Base-by-base conservation (phyloP, 2,888 invertebrate species). In the Hartigia nigra region DNA sequence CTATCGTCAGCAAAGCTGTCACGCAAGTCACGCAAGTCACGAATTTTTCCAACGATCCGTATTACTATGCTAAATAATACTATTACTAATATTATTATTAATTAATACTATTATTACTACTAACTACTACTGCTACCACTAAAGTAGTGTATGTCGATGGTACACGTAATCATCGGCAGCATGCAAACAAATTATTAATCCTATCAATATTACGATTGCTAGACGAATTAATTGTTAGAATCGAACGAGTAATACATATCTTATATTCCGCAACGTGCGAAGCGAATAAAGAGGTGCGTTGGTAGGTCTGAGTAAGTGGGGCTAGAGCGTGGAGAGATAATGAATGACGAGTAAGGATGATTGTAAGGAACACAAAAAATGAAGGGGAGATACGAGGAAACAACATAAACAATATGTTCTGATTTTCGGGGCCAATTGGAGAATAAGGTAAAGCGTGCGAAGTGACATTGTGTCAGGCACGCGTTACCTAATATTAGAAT, bases 341-440 rank as follows among this genome's bases (percentile, higher is more conserved):
- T 12, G 31, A 9, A 32, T 31, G 5, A 31, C 14, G 12, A 72
- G 3, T 72, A 72, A 72, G 72, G 12, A 31, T 12, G 72, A 72
- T 32, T 75, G 55, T 76, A 78, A 77, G 75, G 80, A 79, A 82
- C n/a, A n/a, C n/a, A 78, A 69, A 78, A 79, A 79, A 85, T 80
- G 39, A 55, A 23, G 39, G 14, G 23, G 23, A 55, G 39, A 55
- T 55, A 55, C 39, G 39, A 55, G 39, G 39, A 55, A 55, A 55
- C 14, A 55, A 55, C 1, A 23, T 55, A 55, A 23, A 55, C 39
- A 9, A 81, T 84, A 87, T 87, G 82, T 86, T 89, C 87, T 88
- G 87, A 88, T 86, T 88, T 88, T 86, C 85, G 90, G 90, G 90
- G 88, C 90, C 90, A 89, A 89, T 89, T 85, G 85, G 85, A 88